phyloP scores from a whole-genome alignment of 1,140 invertebrate species.

The Oryzaephilus surinamensis region DNA sequence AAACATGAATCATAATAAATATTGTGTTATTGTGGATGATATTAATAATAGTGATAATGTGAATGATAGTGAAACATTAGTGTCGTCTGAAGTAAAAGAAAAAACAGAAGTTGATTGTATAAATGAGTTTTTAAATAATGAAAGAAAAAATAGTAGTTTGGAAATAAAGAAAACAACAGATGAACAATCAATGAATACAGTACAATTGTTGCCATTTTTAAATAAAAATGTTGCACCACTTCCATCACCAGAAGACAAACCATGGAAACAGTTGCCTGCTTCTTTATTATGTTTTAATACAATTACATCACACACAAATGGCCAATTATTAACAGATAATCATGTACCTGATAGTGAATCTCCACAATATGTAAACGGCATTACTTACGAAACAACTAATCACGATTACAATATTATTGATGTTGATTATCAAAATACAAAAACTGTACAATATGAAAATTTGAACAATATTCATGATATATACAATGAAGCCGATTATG shows the following conservation, averaged over 20 bases:
- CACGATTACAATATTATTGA: no score
- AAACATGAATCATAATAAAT: no score
- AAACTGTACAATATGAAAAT: slow-evolving; percentile 12
- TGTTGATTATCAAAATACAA: slow-evolving; percentile 5
- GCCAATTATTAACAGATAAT: background rate
- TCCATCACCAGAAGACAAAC: slow-evolving; percentile 33
- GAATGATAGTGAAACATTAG: slow-evolving; percentile 1
- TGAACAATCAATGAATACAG: background rate
- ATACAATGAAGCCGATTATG: slow-evolving; percentile 21
- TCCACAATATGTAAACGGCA: no score
- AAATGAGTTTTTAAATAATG: slow-evolving; percentile 2
- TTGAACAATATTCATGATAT: slow-evolving; percentile 8
- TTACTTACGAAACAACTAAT: no score
- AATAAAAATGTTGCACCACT: slow-evolving; percentile 23
- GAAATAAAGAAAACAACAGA: slow-evolving; percentile 5
- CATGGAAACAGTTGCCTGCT: slow-evolving; percentile 31
- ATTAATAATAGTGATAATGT: slow-evolving; percentile 5
- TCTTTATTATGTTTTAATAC: slow-evolving; percentile 22
- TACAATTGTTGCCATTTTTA: background rate
- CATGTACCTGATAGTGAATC: slow-evolving; percentile 1
- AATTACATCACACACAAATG: slow-evolving; percentile 2
- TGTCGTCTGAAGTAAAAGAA: background rate
- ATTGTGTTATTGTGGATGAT: slow-evolving; percentile 1
- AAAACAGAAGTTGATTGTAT: slow-evolving; percentile 3
- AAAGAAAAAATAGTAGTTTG: slow-evolving; percentile 3